Base-by-base conservation (phyloP, 2,113 vertebrate species). In the Stigmatopora argus region DNA sequence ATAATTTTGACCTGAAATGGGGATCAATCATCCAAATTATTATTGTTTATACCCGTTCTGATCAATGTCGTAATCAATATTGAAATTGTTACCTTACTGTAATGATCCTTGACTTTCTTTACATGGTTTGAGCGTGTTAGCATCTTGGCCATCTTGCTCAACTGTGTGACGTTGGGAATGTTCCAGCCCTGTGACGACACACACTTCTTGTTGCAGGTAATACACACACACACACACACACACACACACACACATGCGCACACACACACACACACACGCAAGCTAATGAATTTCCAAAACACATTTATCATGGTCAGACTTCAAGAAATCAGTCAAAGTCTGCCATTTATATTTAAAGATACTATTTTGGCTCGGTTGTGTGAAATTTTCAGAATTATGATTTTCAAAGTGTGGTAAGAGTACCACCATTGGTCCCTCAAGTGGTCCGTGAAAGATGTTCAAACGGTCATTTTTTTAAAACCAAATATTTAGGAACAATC, bases 111-210 rank as follows among this genome's bases (percentile, higher is more conserved):
- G 92, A 97, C 92, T 62, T 9, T 3, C 3, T 55, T 14, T 87
- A 98, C 93, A 7, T 99, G 96, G 96, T 99, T 99, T 17, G 96
- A 99, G 86, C 94, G 95, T 0, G 52, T 97, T 69, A 98, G 96
- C 89, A 99, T 99, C 92, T 79, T 97, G 91, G 96, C 96, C 74
- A 98, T 99, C 87, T 90, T 98, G 83, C 91, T 99, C 75, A 99
- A 99, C 89, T 99, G 96, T 7, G 94, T 97, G 85, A 99, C 96
- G 55, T 89, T 99, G 10, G 96, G 96, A 64, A 97, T 99, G 96
- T 98, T 97, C 89, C 96, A 95, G 88, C 96, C 96, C 53, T 99
- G 96, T 0, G 95, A 91, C 76, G 94, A 97, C 64, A 92, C 94
- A 51, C 90, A 91, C 26, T 90, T 82, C 86, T 91, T 88, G 38